Evolutionary conservation across 1,140 invertebrate species (phyloP).

Genomic region (Araneus ventricosus): DNA sequence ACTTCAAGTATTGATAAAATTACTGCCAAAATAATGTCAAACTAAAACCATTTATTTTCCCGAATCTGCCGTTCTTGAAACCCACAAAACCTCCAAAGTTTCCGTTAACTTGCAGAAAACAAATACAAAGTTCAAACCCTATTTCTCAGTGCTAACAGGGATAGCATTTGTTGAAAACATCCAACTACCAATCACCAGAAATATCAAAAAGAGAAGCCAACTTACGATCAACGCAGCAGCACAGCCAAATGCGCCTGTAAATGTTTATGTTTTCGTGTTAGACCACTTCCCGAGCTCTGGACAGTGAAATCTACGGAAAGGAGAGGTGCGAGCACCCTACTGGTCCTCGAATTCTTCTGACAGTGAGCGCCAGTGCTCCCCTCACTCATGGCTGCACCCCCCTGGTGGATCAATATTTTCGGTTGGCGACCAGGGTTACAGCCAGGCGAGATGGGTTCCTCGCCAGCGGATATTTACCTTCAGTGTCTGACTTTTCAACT

Average conservation of each 20-base stretch:
- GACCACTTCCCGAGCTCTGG: not conserved
- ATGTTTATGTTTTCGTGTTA: conserved; percentile 15
- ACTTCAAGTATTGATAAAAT: too few species aligned
- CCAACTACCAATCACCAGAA: too few species aligned
- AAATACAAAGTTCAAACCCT: too few species aligned
- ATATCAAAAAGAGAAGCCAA: not conserved
- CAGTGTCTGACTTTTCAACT: not conserved
- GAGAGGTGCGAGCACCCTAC: not conserved
- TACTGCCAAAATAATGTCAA: too few species aligned
- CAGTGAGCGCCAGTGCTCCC: not conserved
- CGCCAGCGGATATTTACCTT: conserved; percentile 4
- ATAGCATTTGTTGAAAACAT: too few species aligned
- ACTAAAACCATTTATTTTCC: too few species aligned
- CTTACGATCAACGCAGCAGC: not conserved
- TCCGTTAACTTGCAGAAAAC: not conserved
- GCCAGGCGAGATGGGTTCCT: not conserved
- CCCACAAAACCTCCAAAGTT: not conserved
- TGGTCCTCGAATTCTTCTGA: conserved; percentile 2
- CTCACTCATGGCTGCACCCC: not conserved
- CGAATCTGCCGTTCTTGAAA: not conserved
- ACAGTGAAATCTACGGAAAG: not conserved
- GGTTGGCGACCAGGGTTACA: conserved; percentile 17
- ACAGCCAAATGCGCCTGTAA: not conserved
- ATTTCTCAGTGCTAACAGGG: too few species aligned
- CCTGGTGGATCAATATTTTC: conserved; percentile 12